Conservation (phyloP, 2,888 invertebrate genomes). For the Sinohyriopsis cumingii region DNA sequence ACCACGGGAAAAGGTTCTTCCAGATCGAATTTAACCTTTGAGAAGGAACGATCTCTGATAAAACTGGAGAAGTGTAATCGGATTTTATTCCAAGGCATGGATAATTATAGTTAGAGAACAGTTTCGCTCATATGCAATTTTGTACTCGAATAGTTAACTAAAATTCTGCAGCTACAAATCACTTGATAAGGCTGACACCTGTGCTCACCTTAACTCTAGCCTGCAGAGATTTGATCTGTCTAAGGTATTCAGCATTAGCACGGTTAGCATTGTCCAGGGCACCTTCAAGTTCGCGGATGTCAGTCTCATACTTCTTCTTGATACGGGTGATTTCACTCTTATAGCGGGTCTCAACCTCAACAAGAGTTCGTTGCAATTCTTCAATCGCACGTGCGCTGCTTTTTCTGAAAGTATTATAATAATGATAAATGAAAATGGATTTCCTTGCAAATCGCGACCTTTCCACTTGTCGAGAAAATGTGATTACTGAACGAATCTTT, state of each 20-base stretch:
- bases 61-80: too few species aligned
- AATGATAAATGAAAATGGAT: not conserved
- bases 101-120: too few species aligned
- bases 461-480: not conserved
- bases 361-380: conserved; percentile 70
- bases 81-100: too few species aligned
- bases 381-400: conserved; percentile 71
- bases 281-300: conserved; percentile 70
- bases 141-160: too few species aligned
- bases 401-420: conserved; percentile 55
- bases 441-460: not conserved
- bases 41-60: too few species aligned
- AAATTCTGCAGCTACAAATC: too few species aligned
- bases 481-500: not conserved
- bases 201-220: conserved; percentile 82
- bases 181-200: too few species aligned
- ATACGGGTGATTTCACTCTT: conserved; percentile 70
- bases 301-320: conserved; percentile 72
- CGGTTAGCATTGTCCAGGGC: conserved; percentile 96
- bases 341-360: conserved; percentile 71
- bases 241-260: conserved; percentile 84
- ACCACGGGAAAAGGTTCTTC: too few species aligned
- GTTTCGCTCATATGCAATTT: too few species aligned
- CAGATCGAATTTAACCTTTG: too few species aligned
- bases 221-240: conserved; percentile 97